Evolutionary conservation across 2,888 invertebrate genomes (phyloP), one percentile per base, ranked within the genome.

Genomic region (Galerucella pusilla): DNA sequence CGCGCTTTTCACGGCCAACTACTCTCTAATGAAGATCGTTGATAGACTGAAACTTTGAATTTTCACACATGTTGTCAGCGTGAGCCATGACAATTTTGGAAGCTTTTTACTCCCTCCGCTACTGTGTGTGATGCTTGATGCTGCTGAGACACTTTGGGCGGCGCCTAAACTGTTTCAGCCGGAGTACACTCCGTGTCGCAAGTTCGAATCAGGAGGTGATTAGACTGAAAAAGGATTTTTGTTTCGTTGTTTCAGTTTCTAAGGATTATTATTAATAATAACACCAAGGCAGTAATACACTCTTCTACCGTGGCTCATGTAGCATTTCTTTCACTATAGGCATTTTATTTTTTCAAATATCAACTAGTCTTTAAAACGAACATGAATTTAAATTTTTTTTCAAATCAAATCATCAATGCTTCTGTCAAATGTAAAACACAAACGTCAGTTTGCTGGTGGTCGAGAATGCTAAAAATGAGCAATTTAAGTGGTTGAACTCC

Each of bases 21-120:
- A 72, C 78, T 73, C 76, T 79, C 82, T 82, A 86, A 85, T 85
- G 85, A 85, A 84, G 79, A 76, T 79, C 83, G 86, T 82, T 86
- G 86, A 86, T 83, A 81, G 86, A 86, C 86, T 86, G 84, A 84
- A 84, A 82, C 82, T 82, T 79, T 75, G 78, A 78, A 83, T 86
- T 86, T 86, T 86, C 86, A 86, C 86, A 86, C 86, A 85, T 86
- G 85, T 83, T 86, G 85, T 86, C 86, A 86, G 83, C 86, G 85
- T 82, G 75, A 72, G 81, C 82, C 82, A 82, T 83, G 81, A 81
- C 81, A 82, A 80, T 80, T 79, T 78, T 69, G 74, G 78, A 61
- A 75, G 77, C 67, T 76, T 78, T 77, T 74, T 68, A 73, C 74
- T 78, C 77, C 80, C 81, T 75, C 83, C 79, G 45, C 57, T 28